A percentile compares a stretch with the other conserved stretches of the same genome.
Conservation (phyloP, 2,888 invertebrate genomes). For the Orthonychiurus folsomi region DNA sequence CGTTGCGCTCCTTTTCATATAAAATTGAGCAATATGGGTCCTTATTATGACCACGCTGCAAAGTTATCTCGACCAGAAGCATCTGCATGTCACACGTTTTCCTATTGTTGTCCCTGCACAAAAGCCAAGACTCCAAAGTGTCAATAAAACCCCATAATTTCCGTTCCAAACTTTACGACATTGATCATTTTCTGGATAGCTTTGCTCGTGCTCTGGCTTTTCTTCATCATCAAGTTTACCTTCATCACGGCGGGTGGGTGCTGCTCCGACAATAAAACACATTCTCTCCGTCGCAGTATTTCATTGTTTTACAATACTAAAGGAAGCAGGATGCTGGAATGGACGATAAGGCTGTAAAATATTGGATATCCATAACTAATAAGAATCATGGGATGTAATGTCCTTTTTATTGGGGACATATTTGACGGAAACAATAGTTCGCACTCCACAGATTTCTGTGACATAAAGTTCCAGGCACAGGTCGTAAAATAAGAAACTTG, state of each 20-base stretch:
- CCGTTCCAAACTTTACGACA: not conserved
- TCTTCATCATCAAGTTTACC: not conserved
- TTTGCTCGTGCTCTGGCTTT: not conserved
- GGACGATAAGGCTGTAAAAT: too few relatives aligned
- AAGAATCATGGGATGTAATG: too few relatives aligned
- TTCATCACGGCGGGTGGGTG: too few relatives aligned
- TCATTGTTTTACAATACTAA: not conserved
- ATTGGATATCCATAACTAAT: too few relatives aligned
- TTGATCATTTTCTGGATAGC: not conserved
- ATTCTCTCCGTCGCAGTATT: not conserved
- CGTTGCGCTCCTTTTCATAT: not conserved
- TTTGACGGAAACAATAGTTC: too few relatives aligned
- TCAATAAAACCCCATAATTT: not conserved
- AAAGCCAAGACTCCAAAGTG: not conserved
- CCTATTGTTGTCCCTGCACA: not conserved
- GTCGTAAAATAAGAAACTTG: too few relatives aligned
- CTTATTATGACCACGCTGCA: not conserved
- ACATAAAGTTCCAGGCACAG: too few relatives aligned
- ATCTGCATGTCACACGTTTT: not conserved
- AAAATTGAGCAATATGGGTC: not conserved
- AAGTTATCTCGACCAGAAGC: not conserved
- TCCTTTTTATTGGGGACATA: too few relatives aligned
- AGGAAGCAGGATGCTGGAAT: too few relatives aligned
- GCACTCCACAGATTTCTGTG: too few relatives aligned
- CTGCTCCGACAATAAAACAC: conserved; percentile 1